Evolutionary conservation across 2,888 invertebrate genomes (phyloP), one percentile per base, ranked within the genome.

Genomic region (Aradus depressus): DNA sequence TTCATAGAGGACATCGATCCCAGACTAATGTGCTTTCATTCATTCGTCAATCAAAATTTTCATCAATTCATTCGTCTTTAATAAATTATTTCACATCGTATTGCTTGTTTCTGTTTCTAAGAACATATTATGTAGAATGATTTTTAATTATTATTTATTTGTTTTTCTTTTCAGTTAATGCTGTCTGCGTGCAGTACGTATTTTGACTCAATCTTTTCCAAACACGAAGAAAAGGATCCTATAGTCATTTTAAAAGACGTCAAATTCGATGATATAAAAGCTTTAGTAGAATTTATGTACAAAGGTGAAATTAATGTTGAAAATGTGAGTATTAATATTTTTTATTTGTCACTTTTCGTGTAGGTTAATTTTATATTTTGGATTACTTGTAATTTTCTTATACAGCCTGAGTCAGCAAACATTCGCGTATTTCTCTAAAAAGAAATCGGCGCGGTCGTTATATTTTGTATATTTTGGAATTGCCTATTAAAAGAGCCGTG

Each of bases 231-330:
- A 66, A 81, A 81, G 61, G 83, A 85, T 68, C 84, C 85, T 44
- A 84, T 86, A 61, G 79, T 86, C 59, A 85, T 86, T 60, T 81
- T 91, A 66, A 89, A 90, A 72, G 91, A 92, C 68, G 87, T 91
- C 56, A 83, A 87, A 66, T 91, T 87, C 65, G 80, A 85, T 59
- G 91, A 92, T 70, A 80, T 92, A 62, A 83, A 83, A 68, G 88
- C 89, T 56, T 75, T 92, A 59, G 84, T 92, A 50, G 88, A 90
- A 68, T 92, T 91, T 67, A 92, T 92, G 91, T 92, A 92, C 70
- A 88, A 88, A 64, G 92, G 92, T 58, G 92, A 92, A 73, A 91
- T 92, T 68, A 90, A 89, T 71, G 90, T 92, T 52, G 88, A 89
- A 65, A 89, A 90, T 72, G 90, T 90, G 68, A 81, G 84, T 79